These are phyloP conservation scores for Machimus rusticus DNA, from an alignment of 2,888 invertebrate genomes.

Conservation along the genomic window DNA sequence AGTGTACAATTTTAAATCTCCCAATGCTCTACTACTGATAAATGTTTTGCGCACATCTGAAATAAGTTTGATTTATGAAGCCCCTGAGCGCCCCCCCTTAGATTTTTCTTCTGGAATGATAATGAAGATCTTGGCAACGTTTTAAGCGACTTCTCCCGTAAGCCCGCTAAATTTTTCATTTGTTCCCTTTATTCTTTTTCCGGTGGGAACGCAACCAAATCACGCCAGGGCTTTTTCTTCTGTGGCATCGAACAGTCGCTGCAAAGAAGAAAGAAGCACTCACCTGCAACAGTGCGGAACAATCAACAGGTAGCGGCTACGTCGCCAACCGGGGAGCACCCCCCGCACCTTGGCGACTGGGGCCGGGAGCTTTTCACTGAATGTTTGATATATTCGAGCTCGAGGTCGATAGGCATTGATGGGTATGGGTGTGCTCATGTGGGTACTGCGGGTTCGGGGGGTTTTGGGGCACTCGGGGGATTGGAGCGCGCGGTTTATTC, in stretches of 20 bases:
- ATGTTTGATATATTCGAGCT: neutral
- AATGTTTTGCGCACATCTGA: neutral
- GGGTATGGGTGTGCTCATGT: neutral
- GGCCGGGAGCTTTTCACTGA: neutral
- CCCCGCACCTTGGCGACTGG: neutral
- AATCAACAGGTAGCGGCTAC: conserved; percentile 23
- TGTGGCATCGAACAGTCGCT: neutral
- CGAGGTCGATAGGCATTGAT: neutral
- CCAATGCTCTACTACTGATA: neutral
- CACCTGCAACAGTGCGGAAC: conserved; percentile 36
- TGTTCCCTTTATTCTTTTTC: neutral
- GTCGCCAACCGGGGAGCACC: neutral
- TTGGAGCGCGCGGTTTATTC: neutral
- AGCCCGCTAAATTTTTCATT: neutral
- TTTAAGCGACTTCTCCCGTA: neutral
- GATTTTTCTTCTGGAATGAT: neutral
- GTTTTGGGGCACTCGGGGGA: too few species aligned
- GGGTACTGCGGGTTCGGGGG: neutral
- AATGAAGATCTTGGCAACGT: neutral
- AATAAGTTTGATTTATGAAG: neutral
- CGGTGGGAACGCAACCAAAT: neutral
- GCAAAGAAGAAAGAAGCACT: neutral
- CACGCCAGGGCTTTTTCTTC: neutral
- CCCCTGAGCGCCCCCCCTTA: neutral
- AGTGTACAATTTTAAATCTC: neutral